A percentile compares a stretch with the other conserved stretches of the same genome.
Evolutionary conservation across 2,888 invertebrate genomes (phyloP).

Genomic region (Melipona beecheii): DNA sequence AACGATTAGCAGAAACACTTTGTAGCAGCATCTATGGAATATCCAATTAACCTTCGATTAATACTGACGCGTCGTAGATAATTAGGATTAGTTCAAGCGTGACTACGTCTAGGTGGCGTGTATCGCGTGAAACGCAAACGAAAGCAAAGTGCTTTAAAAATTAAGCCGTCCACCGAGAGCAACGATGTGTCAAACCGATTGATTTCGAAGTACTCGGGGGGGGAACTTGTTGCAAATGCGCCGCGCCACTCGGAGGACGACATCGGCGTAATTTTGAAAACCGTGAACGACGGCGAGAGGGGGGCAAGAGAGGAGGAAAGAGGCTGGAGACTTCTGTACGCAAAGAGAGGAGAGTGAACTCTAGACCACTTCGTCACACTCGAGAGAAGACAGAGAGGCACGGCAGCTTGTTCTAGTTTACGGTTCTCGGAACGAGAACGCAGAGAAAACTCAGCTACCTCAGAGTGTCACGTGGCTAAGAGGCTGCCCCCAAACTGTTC

Average conservation of each 20-base stretch:
- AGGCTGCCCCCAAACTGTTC: constrained; percentile 45
- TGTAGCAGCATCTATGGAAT: neutral
- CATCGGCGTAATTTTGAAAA: constrained; percentile 47
- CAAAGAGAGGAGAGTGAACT: constrained; percentile 66
- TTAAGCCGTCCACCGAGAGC: neutral
- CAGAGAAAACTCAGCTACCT: constrained; percentile 57
- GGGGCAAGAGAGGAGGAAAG: neutral
- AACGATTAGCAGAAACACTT: neutral
- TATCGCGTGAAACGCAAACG: neutral
- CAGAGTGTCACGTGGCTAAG: constrained; percentile 63
- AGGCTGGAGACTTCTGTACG: constrained; percentile 57
- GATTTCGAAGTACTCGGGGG: neutral
- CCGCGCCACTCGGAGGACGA: neutral
- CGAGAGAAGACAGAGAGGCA: constrained; percentile 71
- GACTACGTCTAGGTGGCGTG: no score
- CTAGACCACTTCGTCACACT: constrained; percentile 78
- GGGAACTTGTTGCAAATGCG: constrained; percentile 38
- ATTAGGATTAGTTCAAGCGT: neutral
- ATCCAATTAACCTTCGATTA: neutral
- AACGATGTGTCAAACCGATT: neutral
- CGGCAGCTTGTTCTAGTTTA: constrained; percentile 78
- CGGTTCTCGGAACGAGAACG: constrained; percentile 72
- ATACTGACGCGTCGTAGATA: neutral
- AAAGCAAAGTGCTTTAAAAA: neutral
- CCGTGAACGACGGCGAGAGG: constrained; percentile 19